Percentiles rank a stretch among this genome's conserved stretches.
Conservation (phyloP, 2,888 invertebrate genomes). For the Drosophila lacicola region DNA sequence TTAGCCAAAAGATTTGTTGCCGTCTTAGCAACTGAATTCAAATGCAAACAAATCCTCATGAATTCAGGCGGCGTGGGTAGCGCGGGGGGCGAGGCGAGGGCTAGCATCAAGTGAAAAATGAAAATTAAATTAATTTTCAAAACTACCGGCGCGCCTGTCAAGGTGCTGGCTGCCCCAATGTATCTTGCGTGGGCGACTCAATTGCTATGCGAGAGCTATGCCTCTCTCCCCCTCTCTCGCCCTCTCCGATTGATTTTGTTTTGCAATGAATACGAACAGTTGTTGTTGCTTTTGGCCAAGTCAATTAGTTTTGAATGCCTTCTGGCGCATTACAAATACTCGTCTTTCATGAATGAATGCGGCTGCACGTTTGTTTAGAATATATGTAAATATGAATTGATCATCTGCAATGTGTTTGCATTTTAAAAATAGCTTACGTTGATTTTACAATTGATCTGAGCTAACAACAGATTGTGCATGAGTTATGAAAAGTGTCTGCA, state of each 20-base stretch:
- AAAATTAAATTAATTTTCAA: conserved; percentile 53
- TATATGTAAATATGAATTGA: conserved; percentile 22
- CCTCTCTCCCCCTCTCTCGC: not conserved
- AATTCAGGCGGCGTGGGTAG: conserved; percentile 18
- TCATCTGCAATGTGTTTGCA: not conserved
- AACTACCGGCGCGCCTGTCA: conserved; percentile 16
- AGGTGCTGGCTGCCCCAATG: not conserved
- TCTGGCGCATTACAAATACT: conserved; percentile 15
- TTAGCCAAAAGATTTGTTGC: conserved; percentile 67
- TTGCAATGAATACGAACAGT: conserved; percentile 10
- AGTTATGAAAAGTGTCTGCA: too few species aligned
- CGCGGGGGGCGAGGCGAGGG: not conserved
- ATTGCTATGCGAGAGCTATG: conserved; percentile 3
- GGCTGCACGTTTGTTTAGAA: conserved; percentile 12
- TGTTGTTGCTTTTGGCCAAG: conserved; percentile 17
- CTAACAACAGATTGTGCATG: too few species aligned
- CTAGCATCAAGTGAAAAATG: conserved; percentile 37
- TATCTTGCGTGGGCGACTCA: conserved; percentile 35
- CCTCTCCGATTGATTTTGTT: not conserved
- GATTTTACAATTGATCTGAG: too few species aligned
- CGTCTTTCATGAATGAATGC: conserved; percentile 13
- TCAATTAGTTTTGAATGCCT: conserved; percentile 34
- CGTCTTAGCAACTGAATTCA: conserved; percentile 58
- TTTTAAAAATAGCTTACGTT: too few species aligned
- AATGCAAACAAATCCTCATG: conserved; percentile 51